Base-by-base conservation (phyloP, 2,888 invertebrate genomes). In the Bimastos eiseni region DNA sequence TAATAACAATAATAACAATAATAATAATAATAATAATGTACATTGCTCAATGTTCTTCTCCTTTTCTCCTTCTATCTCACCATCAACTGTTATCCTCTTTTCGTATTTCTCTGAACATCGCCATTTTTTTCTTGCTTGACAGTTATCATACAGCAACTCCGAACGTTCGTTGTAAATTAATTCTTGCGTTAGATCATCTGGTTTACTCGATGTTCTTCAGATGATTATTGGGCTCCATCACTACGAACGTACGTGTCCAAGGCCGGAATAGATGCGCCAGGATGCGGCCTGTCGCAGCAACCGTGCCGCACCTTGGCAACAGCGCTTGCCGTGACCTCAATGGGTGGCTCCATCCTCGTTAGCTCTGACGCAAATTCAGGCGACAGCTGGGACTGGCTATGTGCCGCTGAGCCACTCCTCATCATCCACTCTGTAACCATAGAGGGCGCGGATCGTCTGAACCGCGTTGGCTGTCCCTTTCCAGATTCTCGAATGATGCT, bases 381-480 rank as follows among this genome's bases (percentile, higher is more conserved):
- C 36, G 86, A 86, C 86, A 33, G 86, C 6, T 86, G 86, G 33
- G 86, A 86, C 86, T 86, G 86, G 86, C 8, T 86, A 36, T 86
- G 86, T 24, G 36, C n/a, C 19, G 86, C 21, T 0, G 86, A 86
- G 36, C 86, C 86, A 37, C 36, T 86, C 86, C 36, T 86, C 86
- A 86, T 86, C 34, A 37, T 8, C 34, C 86, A 37, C 86, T 24
- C 86, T 21, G 34, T 86, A 0, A 86, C 86, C 86, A 86, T 86
- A 34, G 86, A 86, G n/a, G 86, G 86, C 34, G 2, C 24, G 4
- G 37, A 36, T 86, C 36, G 36, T 19, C 86, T 86, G 36, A 86
- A 34, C 86, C 86, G 86, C 86, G 19, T 86, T 17, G 86, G 86
- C 86, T 86, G 86, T 37, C 86, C 86, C 34, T 86, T 86, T 17